phyloP scores from a whole-genome alignment of 2,888 invertebrate species.

The Adelphocoris suturalis region DNA sequence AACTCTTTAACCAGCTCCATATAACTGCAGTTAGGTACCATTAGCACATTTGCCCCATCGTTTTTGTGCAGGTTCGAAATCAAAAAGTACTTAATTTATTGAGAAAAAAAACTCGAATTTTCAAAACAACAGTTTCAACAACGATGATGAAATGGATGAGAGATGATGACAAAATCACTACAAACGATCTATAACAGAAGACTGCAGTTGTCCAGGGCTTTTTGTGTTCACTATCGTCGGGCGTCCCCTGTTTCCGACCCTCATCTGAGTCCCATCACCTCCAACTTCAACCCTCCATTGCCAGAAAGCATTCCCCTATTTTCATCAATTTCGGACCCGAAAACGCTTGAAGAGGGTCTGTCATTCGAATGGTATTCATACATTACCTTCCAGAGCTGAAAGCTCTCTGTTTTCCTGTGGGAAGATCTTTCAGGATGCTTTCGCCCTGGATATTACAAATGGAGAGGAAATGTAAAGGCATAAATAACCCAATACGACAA shows the following conservation, averaged over 20 bases:
- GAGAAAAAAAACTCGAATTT: no score
- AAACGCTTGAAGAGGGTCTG: slow-evolving; percentile 31
- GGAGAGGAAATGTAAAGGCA: slow-evolving; percentile 45
- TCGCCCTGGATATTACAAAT: slow-evolving; percentile 38
- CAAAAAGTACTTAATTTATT: no score
- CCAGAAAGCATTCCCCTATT: not conserved
- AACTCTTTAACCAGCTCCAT: no score
- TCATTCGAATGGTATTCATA: slow-evolving; percentile 26
- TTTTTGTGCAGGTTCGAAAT: no score
- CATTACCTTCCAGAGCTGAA: not conserved
- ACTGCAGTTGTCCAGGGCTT: no score
- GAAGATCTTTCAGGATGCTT: not conserved
- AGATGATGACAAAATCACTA: no score
- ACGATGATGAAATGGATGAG: no score
- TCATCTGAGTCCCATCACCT: slow-evolving; percentile 9
- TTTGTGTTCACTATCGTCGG: no score
- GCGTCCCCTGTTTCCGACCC: not conserved
- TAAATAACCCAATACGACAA: slow-evolving; percentile 32
- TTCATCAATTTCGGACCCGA: slow-evolving; percentile 6
- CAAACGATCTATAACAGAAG: no score
- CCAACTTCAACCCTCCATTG: not conserved
- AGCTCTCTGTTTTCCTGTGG: not conserved
- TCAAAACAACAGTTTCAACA: no score
- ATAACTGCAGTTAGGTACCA: no score
- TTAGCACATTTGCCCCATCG: no score